Percentiles rank a stretch among this genome's conserved stretches.
Evolutionary conservation across 1,140 invertebrate genomes (phyloP).

Genomic region (Charaxes varanes): DNA sequence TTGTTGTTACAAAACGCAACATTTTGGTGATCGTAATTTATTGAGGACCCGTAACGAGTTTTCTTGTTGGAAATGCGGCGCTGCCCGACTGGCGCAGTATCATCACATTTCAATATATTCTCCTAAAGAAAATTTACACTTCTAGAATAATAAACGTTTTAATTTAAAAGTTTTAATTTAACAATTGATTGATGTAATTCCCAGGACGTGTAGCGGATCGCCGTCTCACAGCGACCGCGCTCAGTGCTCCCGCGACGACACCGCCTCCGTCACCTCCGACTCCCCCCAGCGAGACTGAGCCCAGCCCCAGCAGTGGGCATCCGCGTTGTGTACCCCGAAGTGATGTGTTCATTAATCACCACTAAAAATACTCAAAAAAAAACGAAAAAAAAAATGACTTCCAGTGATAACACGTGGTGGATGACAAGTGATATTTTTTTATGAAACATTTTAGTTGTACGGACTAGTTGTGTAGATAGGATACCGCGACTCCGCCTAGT

Average conservation of each 20-base stretch:
- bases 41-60: too few species aligned
- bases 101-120: too few species aligned
- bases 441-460: slow-evolving; percentile 34
- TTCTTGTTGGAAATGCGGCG: background rate
- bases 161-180: too few species aligned
- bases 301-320: background rate
- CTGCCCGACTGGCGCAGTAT: slow-evolving; percentile 13
- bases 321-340: slow-evolving; percentile 7
- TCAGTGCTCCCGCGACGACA: slow-evolving; percentile 29
- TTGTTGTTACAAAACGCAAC: too few species aligned
- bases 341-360: slow-evolving; percentile 38
- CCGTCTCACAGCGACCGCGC: slow-evolving; percentile 19
- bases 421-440: slow-evolving; percentile 65
- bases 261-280: slow-evolving; percentile 16
- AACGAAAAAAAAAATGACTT: slow-evolving; percentile 44
- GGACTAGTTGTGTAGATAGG: slow-evolving; percentile 21
- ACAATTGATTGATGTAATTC: too few species aligned
- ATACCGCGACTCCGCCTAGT: slow-evolving; percentile 62
- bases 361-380: slow-evolving; percentile 54
- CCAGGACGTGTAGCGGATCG: slow-evolving; percentile 37
- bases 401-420: slow-evolving; percentile 49
- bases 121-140: too few species aligned
- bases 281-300: slow-evolving; percentile 21
- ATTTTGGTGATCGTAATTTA: too few species aligned
- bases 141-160: too few species aligned